Percentiles rank a stretch among this genome's conserved stretches.
Evolutionary conservation across 2,113 vertebrate genomes (phyloP).

Genomic region (Saccopteryx bilineata): DNA sequence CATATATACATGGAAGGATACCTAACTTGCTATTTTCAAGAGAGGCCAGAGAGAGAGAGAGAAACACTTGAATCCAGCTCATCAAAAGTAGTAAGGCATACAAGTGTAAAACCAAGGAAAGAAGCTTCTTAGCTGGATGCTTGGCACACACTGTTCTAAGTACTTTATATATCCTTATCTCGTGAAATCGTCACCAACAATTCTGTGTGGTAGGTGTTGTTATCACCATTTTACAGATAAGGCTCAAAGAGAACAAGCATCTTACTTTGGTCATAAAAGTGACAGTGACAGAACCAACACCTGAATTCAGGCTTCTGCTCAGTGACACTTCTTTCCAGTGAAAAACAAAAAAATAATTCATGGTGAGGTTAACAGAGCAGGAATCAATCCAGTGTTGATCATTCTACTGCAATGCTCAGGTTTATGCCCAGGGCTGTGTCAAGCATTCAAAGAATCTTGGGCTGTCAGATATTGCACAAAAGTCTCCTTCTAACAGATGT

Average conservation of each 20-base stretch:
- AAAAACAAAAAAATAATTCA: background rate
- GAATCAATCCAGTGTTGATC: background rate
- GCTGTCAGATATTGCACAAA: background rate
- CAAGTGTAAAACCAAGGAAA: background rate
- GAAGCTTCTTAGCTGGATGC: background rate
- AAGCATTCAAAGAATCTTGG: background rate
- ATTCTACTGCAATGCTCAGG: background rate
- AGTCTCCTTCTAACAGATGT: conserved; percentile 20
- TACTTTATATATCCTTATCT: background rate
- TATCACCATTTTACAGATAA: background rate
- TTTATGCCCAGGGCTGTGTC: background rate
- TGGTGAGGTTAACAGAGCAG: background rate
- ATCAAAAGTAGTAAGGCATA: background rate
- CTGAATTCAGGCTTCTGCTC: background rate
- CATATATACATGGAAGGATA: background rate
- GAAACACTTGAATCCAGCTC: background rate
- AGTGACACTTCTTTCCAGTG: background rate
- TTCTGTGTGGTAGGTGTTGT: background rate
- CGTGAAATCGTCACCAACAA: background rate
- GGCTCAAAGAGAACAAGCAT: background rate
- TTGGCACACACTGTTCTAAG: background rate
- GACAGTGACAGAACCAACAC: background rate
- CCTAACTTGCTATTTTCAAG: background rate
- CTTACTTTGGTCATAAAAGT: background rate
- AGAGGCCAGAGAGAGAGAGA: background rate